These are phyloP conservation scores for Andricus curvator DNA, from an alignment of 2,888 invertebrate genomes.

Conservation along the genomic window DNA sequence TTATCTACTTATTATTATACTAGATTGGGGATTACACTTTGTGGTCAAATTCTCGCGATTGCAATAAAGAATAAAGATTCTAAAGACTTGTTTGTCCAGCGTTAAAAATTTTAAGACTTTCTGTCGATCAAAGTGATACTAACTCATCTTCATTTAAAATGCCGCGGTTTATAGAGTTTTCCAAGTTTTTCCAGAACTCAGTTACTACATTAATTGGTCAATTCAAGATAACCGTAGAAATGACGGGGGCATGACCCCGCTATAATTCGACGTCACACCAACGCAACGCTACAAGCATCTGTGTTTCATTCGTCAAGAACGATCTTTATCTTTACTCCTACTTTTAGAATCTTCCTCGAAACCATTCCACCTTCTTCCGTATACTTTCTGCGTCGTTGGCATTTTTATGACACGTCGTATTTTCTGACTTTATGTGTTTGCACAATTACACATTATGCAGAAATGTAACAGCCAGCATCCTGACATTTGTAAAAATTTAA, in stretches of 20 bases:
- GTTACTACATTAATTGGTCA: slow-evolving; percentile 19
- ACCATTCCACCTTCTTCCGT: not conserved
- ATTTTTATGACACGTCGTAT: slow-evolving; percentile 33
- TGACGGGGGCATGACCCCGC: slow-evolving; percentile 19
- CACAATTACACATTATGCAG: slow-evolving; percentile 30
- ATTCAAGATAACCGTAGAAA: slow-evolving; percentile 18
- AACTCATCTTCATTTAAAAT: not conserved
- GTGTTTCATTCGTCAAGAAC: slow-evolving; percentile 4
- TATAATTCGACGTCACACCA: slow-evolving; percentile 19
- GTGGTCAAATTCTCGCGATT: no score
- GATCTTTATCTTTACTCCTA: slow-evolving; percentile 24
- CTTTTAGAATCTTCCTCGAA: slow-evolving; percentile 16
- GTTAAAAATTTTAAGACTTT: not conserved
- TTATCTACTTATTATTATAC: no score
- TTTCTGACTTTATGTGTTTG: slow-evolving; percentile 20
- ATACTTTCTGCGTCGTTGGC: slow-evolving; percentile 28
- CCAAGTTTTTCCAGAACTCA: not conserved
- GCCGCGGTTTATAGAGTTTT: not conserved
- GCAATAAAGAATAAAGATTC: no score
- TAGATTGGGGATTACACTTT: no score
- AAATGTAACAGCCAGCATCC: slow-evolving; percentile 21
- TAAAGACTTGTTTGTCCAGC: not conserved
- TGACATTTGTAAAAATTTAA: slow-evolving; percentile 32
- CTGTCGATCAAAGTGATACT: not conserved
- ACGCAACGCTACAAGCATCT: not conserved